These are phyloP conservation scores for Nysson spinosus DNA, from an alignment of 2,888 invertebrate species.

Conservation along the genomic window DNA sequence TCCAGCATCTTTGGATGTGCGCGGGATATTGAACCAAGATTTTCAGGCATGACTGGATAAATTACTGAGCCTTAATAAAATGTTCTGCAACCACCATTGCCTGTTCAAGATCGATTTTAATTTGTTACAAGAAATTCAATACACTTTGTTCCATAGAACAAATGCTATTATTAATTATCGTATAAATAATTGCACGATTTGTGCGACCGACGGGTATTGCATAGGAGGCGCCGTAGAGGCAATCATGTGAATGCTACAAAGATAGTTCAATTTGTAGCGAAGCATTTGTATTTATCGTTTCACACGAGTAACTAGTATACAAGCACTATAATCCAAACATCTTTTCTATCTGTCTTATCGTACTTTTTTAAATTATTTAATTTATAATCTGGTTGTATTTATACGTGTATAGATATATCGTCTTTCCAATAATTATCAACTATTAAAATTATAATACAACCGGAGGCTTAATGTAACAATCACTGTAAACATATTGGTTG, in stretches of 20 bases:
- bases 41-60: conserved; percentile 6
- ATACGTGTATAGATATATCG: conserved; percentile 71
- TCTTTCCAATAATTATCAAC: conserved; percentile 66
- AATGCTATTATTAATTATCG: conserved; percentile 37
- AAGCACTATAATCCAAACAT: conserved; percentile 63
- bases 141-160: conserved; percentile 50
- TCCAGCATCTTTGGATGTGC: not conserved
- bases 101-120: conserved; percentile 46
- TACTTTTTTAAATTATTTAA: conserved; percentile 60
- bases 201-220: conserved; percentile 40
- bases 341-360: conserved; percentile 42
- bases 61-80: conserved; percentile 7
- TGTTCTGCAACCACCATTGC: conserved; percentile 18
- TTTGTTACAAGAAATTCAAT: conserved; percentile 43
- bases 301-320: conserved; percentile 64
- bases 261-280: conserved; percentile 54
- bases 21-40: conserved; percentile 9
- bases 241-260: conserved; percentile 50
- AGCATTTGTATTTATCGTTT: conserved; percentile 57
- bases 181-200: conserved; percentile 51
- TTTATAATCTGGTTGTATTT: conserved; percentile 69
- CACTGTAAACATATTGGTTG: conserved; percentile 68
- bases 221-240: conserved; percentile 41
- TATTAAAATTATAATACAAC: conserved; percentile 76
- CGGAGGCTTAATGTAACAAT: conserved; percentile 70